Evolutionary conservation across 53 echinoderm and acorn worm species (phyloP).

Genomic region (Stichopus horrens): DNA sequence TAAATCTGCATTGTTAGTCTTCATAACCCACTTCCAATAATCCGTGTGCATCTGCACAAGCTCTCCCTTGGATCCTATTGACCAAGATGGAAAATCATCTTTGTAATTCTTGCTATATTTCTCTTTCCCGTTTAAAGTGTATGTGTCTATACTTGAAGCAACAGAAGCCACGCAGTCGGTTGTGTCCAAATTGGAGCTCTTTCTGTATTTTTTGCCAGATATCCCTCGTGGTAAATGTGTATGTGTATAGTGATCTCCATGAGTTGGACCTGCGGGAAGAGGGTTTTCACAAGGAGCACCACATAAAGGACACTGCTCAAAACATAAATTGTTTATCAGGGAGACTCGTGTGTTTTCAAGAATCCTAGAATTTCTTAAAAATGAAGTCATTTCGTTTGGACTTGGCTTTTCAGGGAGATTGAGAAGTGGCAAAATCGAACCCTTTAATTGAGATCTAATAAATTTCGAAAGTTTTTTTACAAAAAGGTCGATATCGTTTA

Average conservation of each 20-base stretch:
- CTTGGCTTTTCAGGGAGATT: not conserved
- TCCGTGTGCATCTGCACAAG: not conserved
- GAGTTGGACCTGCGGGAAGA: not conserved
- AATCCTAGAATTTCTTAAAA: not conserved
- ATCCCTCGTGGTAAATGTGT: constrained; percentile 14
- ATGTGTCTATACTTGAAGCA: not conserved
- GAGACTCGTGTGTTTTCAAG: not conserved
- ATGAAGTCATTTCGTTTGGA: not conserved
- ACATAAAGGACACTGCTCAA: constrained; percentile 8
- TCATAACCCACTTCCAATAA: constrained; percentile 11
- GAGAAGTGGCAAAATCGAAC: not conserved
- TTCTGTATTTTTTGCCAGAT: not conserved
- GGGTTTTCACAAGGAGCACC: constrained; percentile 3
- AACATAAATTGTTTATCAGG: not conserved
- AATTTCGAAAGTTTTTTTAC: not conserved
- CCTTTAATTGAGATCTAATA: not conserved
- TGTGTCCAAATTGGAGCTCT: not conserved
- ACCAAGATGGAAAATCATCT: constrained; percentile 4
- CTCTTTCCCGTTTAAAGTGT: not conserved
- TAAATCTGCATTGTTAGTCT: not conserved
- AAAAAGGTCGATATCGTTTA: not conserved
- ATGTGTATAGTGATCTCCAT: not conserved
- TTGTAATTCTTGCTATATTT: not conserved
- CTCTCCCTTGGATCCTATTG: not conserved
- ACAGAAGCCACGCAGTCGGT: not conserved